A percentile compares a stretch with the other conserved stretches of the same genome.
These are phyloP conservation scores for Tangara arthus DNA, from an alignment of 2,797 vertebrate genomes.

Conservation along the genomic window DNA sequence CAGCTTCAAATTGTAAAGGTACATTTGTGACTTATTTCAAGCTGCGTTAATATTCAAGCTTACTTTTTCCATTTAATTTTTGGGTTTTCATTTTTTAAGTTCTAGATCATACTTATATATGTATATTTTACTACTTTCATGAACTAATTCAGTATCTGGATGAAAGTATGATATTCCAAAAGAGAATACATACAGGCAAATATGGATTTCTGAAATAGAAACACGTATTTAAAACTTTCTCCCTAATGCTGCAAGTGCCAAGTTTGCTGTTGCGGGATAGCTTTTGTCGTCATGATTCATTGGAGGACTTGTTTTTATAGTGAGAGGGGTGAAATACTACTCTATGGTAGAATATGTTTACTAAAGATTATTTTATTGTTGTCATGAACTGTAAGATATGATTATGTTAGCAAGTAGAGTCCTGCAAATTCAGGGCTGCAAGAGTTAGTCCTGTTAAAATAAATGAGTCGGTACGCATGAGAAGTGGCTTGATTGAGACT, in stretches of 20 bases:
- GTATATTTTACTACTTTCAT: neutral
- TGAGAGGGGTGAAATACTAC: neutral
- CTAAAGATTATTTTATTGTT: neutral
- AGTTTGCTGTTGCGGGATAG: neutral
- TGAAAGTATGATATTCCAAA: neutral
- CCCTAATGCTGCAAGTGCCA: neutral
- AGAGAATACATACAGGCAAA: neutral
- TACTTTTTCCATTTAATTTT: neutral
- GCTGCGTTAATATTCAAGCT: neutral
- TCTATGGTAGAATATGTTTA: neutral
- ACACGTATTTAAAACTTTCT: accelerated
- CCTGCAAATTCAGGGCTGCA: neutral
- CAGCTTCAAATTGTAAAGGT: neutral
- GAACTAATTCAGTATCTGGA: neutral
- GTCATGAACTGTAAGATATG: neutral
- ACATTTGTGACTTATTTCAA: neutral
- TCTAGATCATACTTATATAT: neutral
- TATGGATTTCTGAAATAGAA: neutral
- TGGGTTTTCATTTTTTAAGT: accelerated
- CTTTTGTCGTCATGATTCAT: neutral
- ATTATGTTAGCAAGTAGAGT: neutral
- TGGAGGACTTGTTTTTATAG: neutral
- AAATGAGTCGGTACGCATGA: neutral
- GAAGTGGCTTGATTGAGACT: neutral
- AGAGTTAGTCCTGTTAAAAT: neutral